Evolutionary conservation across 2,797 vertebrate species (phyloP).

Genomic region (Tapera naevia): DNA sequence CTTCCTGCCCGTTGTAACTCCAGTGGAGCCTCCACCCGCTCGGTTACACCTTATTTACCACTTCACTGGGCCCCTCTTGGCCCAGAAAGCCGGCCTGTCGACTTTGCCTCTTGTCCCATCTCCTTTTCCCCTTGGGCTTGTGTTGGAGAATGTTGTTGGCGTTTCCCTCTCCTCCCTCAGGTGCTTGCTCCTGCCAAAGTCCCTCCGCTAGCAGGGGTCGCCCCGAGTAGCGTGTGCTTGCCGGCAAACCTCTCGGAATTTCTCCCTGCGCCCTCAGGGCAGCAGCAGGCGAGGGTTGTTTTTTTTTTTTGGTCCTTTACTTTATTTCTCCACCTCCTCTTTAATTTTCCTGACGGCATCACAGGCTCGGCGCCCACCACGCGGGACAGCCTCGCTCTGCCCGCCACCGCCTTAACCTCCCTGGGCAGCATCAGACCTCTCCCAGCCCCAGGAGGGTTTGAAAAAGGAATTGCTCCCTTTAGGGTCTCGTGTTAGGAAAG

Average conservation of each 20-base stretch:
- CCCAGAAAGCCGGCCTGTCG: not conserved
- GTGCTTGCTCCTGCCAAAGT: not conserved
- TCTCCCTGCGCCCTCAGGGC: not conserved
- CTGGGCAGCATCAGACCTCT: not conserved
- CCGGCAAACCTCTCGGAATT: fast-evolving
- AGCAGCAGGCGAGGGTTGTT: not conserved
- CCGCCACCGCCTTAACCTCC: not conserved
- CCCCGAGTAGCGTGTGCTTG: not conserved
- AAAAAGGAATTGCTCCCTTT: not conserved
- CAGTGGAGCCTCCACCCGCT: not conserved
- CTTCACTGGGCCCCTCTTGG: not conserved
- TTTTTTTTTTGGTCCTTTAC: fast-evolving
- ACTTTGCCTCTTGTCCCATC: not conserved
- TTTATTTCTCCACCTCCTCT: not conserved
- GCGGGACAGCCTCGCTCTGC: fast-evolving
- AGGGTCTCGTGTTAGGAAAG: not conserved
- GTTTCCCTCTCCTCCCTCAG: not conserved
- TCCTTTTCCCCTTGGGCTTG: not conserved
- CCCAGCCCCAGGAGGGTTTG: not conserved
- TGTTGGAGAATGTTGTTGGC: fast-evolving
- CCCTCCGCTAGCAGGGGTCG: not conserved
- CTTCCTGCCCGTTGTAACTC: not conserved
- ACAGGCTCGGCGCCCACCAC: fast-evolving
- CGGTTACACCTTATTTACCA: not conserved
- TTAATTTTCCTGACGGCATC: not conserved